Base-by-base conservation (phyloP, 92 coral and sea anemone genomes). In the Epizoanthus scotinus region DNA sequence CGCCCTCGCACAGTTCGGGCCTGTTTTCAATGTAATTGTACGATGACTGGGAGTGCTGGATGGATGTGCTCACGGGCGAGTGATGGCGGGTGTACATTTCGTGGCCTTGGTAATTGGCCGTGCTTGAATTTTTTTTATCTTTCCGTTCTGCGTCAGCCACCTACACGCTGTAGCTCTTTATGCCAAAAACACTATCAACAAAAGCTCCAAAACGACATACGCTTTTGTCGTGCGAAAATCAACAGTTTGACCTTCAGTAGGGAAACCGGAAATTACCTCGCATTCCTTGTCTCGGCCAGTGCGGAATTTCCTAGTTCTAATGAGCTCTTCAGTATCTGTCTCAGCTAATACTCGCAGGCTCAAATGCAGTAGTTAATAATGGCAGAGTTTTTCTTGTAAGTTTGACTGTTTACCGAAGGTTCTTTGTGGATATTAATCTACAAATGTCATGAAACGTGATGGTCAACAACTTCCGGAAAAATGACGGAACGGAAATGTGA, bases 401-500 rank as follows among this genome's bases (percentile, higher is more conserved):
- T 58, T 75, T 21, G 12, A 34, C 59, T 75, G 81, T 75, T 75
- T 75, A 49, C 81, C 36, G 66, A 75, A 38, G 81, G 81, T 68
- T 75, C 27, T 24, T 57, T 75, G 29, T n/a, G 69, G 54, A 75
- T 34, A 59, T 59, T 21, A 75, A 75, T 68, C 44, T 60, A 38
- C 50, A 36, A 34, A 20, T 40, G 26, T 75, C 56, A 13, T 17
- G 27, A 57, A 75, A 75, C 81, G 67, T 75, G 68, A 58, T 75
- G 57, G 81, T 57, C 42, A n/a, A 75, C 26, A 49, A 75, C 81
- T 75, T 75, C 81, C 81, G 50, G 81, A 75, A 75, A 63, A 20
- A 22, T 75, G 81, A 75, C 61, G 55, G 81, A 75, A 75, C 81
- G 81, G 81, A 75, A 75, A 75, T 60, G 81, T 75, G 81, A 75